phyloP scores from a whole-genome alignment of 2,888 invertebrate species.

The Euspilapteryx auroguttella region DNA sequence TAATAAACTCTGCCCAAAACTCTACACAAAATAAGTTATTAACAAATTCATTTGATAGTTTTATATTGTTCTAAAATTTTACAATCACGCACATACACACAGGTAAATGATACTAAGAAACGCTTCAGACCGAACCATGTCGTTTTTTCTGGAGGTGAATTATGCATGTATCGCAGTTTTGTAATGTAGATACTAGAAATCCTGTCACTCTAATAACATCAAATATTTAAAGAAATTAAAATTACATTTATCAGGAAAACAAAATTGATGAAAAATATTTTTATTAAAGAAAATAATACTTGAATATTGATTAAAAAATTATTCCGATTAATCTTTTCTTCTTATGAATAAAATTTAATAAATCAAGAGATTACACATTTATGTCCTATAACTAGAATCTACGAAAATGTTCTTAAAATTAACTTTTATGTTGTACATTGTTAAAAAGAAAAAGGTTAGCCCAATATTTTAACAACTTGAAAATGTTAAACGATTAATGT shows the following conservation, averaged over 20 bases:
- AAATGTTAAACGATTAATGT: too few species aligned
- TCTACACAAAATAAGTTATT: too few species aligned
- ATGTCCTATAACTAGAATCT: background rate
- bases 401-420: conserved; percentile 43
- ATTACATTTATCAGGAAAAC: conserved; percentile 22
- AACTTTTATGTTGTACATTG: conserved; percentile 50
- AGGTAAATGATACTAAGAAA: conserved; percentile 18
- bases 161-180: conserved; percentile 26
- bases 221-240: conserved; percentile 15
- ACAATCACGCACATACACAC: conserved; percentile 59
- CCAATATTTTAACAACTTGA: conserved; percentile 33
- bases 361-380: conserved; percentile 45
- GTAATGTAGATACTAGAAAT: too few species aligned
- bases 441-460: conserved; percentile 45
- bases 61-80: conserved; percentile 51
- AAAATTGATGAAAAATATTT: conserved; percentile 19
- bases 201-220: background rate
- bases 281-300: conserved; percentile 56
- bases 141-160: conserved; percentile 13
- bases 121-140: conserved; percentile 19
- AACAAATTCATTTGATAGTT: conserved; percentile 18
- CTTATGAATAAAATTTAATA: conserved; percentile 32
- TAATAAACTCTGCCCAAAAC: too few species aligned
- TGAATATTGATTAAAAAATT: conserved; percentile 35
- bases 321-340: conserved; percentile 39